Percentiles rank a stretch among this genome's conserved stretches.
These are phyloP conservation scores for Pandion haliaetus DNA, from an alignment of 2,113 vertebrate species.

Conservation along the genomic window DNA sequence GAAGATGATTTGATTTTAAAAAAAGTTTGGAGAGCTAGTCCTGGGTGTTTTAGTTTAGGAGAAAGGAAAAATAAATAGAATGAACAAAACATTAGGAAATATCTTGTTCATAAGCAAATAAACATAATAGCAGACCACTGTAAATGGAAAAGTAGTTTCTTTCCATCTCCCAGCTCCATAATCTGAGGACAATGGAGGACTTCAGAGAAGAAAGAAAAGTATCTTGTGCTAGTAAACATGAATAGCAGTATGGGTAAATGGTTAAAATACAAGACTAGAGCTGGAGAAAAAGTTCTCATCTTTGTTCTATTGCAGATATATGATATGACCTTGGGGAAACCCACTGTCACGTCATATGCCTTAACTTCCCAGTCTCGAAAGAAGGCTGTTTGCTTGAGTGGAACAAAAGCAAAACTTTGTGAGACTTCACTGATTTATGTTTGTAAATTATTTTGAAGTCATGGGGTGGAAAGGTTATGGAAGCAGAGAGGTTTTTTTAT, in stretches of 20 bases:
- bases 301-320: background rate
- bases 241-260: background rate
- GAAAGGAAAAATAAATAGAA: background rate
- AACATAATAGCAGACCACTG: background rate
- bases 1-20: background rate
- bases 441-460: background rate
- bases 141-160: background rate
- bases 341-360: accelerated
- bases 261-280: background rate
- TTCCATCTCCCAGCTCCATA: background rate
- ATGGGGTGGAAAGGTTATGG: background rate
- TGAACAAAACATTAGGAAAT: background rate
- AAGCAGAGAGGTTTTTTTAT: background rate
- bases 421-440: background rate
- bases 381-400: background rate
- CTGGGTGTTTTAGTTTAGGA: background rate
- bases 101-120: background rate
- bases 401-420: background rate
- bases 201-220: background rate
- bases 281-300: background rate
- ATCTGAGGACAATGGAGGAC: background rate
- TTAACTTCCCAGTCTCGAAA: background rate
- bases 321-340: background rate
- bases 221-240: background rate
- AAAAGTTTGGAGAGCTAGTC: background rate